These are phyloP conservation scores for Nemapogon koenigi DNA, from an alignment of 2,888 invertebrate species.

Conservation along the genomic window DNA sequence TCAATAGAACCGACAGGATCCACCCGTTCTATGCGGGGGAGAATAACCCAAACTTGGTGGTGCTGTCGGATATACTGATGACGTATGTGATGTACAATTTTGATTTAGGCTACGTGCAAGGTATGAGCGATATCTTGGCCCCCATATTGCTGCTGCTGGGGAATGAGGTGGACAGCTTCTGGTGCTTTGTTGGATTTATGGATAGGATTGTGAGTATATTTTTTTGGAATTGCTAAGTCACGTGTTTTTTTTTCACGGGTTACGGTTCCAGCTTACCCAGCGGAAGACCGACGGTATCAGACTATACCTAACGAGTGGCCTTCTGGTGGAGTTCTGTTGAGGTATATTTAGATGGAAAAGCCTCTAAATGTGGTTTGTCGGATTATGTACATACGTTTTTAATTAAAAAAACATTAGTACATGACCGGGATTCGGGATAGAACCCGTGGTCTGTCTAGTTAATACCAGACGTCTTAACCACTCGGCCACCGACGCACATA, in stretches of 20 bases:
- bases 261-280: too few relatives aligned
- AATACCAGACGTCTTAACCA: too few relatives aligned
- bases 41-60: constrained; percentile 84
- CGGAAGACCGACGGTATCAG: too few relatives aligned
- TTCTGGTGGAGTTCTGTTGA: too few relatives aligned
- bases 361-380: too few relatives aligned
- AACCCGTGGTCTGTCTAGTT: too few relatives aligned
- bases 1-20: constrained; percentile 92
- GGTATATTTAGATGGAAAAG: too few relatives aligned
- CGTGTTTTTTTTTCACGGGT: constrained; percentile 7
- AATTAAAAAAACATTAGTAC: too few relatives aligned
- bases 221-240: neutral
- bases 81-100: constrained; percentile 99
- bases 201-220: constrained; percentile 80
- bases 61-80: constrained; percentile 92
- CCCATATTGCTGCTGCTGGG: constrained; percentile 89
- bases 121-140: constrained; percentile 97
- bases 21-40: constrained; percentile 93
- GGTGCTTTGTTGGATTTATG: constrained; percentile 99
- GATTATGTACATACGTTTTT: too few relatives aligned
- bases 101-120: constrained; percentile 94
- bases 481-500: too few relatives aligned
- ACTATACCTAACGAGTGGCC: too few relatives aligned
- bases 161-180: constrained; percentile 96
- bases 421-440: too few relatives aligned